A percentile compares a stretch with the other conserved stretches of the same genome.
Conservation (phyloP, 1,140 invertebrate genomes). For the Dreissena rostriformis region DNA sequence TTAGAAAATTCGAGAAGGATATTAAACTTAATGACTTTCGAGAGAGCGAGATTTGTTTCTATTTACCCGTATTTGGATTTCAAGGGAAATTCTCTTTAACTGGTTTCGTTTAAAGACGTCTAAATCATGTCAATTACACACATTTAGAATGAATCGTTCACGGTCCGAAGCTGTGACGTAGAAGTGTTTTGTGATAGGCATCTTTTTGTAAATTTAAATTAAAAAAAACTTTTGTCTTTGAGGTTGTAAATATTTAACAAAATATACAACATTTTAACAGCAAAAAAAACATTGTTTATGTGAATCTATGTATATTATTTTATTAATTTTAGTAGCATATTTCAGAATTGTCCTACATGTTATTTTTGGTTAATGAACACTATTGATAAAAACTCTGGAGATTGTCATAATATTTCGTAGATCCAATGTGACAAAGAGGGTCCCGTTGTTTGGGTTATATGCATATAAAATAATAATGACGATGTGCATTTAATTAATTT, state of each 20-base stretch:
- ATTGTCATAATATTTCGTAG: too few relatives aligned
- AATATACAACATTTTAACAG: not conserved
- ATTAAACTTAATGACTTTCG: conserved; percentile 41
- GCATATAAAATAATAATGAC: too few relatives aligned
- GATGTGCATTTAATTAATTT: too few relatives aligned
- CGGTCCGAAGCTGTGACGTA: not conserved
- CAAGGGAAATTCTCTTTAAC: conserved; percentile 27
- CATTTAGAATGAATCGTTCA: not conserved
- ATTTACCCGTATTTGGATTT: conserved; percentile 48
- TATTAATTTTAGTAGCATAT: too few relatives aligned
- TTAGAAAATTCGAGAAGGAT: conserved; percentile 32
- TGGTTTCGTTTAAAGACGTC: conserved; percentile 35
- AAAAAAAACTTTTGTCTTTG: not conserved
- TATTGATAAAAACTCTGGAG: too few relatives aligned
- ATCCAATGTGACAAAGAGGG: too few relatives aligned
- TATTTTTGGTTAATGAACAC: too few relatives aligned
- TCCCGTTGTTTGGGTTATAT: too few relatives aligned
- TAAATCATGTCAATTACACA: conserved; percentile 24
- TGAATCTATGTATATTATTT: too few relatives aligned
- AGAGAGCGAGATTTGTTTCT: conserved; percentile 43
- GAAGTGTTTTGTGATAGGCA: not conserved
- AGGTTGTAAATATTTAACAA: not conserved
- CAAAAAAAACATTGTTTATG: too few relatives aligned
- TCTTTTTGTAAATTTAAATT: not conserved
- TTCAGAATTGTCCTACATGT: too few relatives aligned